Evolutionary conservation across 2,113 vertebrate genomes (phyloP), one percentile per base, ranked within the genome.

Genomic region (Smithornis capensis): DNA sequence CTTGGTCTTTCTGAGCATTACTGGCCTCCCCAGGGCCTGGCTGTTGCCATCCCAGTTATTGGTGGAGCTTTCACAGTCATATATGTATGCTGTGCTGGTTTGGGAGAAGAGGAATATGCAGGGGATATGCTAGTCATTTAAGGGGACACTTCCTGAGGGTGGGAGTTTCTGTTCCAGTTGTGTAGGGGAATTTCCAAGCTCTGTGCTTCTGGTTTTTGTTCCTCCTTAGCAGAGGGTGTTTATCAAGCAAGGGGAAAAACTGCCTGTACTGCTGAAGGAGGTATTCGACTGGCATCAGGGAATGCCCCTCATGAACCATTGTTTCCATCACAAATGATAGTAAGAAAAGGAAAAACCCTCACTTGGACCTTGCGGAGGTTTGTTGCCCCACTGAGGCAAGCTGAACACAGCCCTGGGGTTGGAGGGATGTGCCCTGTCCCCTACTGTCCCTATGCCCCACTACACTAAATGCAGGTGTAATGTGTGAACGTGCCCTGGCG

Each of bases 121-220:
- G 49, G n/a, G 27, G 22, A 45, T n/a, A 2, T 16, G 45, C 82
- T 7, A n/a, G 52, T 90, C 59, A 9, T 83, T 47, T 83, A 25
- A 5, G 75, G 47, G 52, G 31, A 52, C 0, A 0, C 45, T 63
- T 95, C 47, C 49, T 23, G 16, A 83, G 71, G 28, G 24, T 14
- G 19, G 16, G 68, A 71, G 76, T 95, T 97, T 96, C 92, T 89
- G 92, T 96, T 94, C 68, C 60, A 1, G 1, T 45, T 89, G 28
- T 1, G 4, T 10, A 63, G 44, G 92, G 93, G 90, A 96, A 76
- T 93, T 96, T 78, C 63, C 79, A 90, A 89, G 52, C 42, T 79
- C 31, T 31, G 4, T 31, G 7, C 74, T 87, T 93, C 59, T 94
- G 71, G 11, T 50, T 92, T 94, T 94, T 52, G 40, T 92, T 96